Conservation (phyloP, 2,797 vertebrate species). For the Enteromius trimaculatus region DNA sequence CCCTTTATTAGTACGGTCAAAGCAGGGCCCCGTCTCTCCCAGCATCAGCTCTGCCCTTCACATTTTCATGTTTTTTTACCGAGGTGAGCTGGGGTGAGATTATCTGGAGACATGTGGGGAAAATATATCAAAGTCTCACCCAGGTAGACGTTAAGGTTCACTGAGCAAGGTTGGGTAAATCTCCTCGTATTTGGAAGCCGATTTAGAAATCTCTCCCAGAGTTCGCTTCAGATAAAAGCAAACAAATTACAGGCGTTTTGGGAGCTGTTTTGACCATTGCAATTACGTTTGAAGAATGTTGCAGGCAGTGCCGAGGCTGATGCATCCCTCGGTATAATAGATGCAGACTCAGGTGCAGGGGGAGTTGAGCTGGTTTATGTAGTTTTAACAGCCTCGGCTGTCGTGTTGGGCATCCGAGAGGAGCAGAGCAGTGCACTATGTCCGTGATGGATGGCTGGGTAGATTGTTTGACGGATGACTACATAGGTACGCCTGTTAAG, state of each 20-base stretch:
- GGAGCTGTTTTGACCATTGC: slow-evolving; percentile 36
- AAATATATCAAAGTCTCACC: slow-evolving; percentile 60
- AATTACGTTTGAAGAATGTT: slow-evolving; percentile 38
- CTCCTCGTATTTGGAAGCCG: slow-evolving; percentile 6
- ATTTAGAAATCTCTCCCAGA: slow-evolving; percentile 29
- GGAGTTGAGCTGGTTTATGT: slow-evolving; percentile 62
- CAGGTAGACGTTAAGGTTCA: slow-evolving; percentile 52
- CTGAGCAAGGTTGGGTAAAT: slow-evolving; percentile 7
- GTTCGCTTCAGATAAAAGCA: slow-evolving; percentile 40
- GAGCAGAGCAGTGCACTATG: slow-evolving; percentile 64
- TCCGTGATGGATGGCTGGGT: slow-evolving; percentile 73
- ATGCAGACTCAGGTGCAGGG: slow-evolving; percentile 66
- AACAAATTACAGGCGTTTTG: slow-evolving; percentile 35
- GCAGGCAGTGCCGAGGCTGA: not conserved
- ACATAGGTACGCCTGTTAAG: slow-evolving; percentile 71
- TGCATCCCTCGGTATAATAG: slow-evolving; percentile 41
- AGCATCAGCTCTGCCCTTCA: slow-evolving; percentile 71
- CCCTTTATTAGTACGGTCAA: slow-evolving; percentile 66
- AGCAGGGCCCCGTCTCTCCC: slow-evolving; percentile 61
- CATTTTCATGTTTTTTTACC: slow-evolving; percentile 63
- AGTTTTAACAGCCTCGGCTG: slow-evolving; percentile 70
- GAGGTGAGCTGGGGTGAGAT: slow-evolving; percentile 61
- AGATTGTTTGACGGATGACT: slow-evolving; percentile 74
- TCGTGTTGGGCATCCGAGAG: slow-evolving; percentile 43
- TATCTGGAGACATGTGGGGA: slow-evolving; percentile 59